Evolutionary conservation across 2,888 invertebrate species (phyloP), one percentile per base, ranked within the genome.

Genomic region (Scelioninae gen. 1): DNA sequence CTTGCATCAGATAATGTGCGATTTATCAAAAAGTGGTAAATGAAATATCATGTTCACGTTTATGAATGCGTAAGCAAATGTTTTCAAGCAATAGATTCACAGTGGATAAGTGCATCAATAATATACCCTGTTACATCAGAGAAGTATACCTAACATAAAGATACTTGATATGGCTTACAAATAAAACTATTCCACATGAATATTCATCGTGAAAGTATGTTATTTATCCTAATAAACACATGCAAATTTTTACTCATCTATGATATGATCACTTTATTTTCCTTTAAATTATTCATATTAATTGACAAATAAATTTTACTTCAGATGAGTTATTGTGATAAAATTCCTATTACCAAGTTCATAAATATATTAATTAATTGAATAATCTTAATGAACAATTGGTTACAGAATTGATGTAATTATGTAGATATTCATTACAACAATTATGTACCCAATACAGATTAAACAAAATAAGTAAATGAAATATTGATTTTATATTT

Each of bases 11-110:
- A 53, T 49, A 49, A 53, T 53, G 31, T 29, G 29, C 5, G 31
- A 53, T 53, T 53, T 29, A 29, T 31, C 7, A 13, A 53, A 23
- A 53, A 53, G 31, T 53, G 5, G 29, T 53, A 11, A 53, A 53
- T 53, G 53, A 53, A 53, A 53, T 53, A 53, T 53, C 15, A 53
- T 29, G 53, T 13, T 53, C 53, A 7, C 53, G 29, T 53, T 53
- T 53, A 31, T 53, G 53, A 53, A 53, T 53, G 9, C 29, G 53
- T 53, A 31, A 53, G 53, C 29, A 53, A 53, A 31, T 31, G 53
- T 29, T 53, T 53, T 31, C 53, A 31, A 53, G 29, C 31, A 29
- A 53, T 53, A 53, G 53, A 53, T 53, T n/a, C 53, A 53, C 31
- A 29, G 11, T 31, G 31, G 29, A 53, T 53, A 53, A 53, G 31